These are phyloP conservation scores for Salvelinus namaycush DNA, from an alignment of 2,113 vertebrate genomes.

Conservation along the genomic window DNA sequence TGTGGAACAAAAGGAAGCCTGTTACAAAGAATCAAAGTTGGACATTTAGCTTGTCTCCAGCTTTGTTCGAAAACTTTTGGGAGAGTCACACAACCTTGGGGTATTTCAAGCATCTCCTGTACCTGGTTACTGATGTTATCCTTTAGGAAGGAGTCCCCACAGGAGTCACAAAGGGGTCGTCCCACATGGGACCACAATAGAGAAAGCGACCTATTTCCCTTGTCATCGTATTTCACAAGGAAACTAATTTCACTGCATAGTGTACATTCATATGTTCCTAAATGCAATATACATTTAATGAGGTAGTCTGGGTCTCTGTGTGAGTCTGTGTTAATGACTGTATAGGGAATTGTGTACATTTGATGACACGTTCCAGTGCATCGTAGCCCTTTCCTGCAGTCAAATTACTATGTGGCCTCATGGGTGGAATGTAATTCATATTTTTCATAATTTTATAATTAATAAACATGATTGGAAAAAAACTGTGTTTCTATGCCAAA, in stretches of 20 bases:
- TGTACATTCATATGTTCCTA: not conserved
- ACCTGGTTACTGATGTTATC: not conserved
- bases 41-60: conserved; percentile 5
- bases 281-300: not conserved
- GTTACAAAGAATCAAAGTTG: conserved; percentile 22
- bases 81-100: not conserved
- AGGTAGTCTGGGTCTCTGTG: not conserved
- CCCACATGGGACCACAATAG: too few relatives aligned
- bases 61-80: not conserved
- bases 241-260: conserved; percentile 8
- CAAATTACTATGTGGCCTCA: too few relatives aligned
- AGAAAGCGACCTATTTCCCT: too few relatives aligned
- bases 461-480: too few relatives aligned
- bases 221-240: not conserved
- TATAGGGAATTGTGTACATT: too few relatives aligned
- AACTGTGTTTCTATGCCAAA: too few relatives aligned
- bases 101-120: not conserved
- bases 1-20: conserved; percentile 29
- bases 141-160: not conserved
- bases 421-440: too few relatives aligned
- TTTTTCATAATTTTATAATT: too few relatives aligned
- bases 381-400: too few relatives aligned
- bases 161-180: too few relatives aligned
- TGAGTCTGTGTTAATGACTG: too few relatives aligned
- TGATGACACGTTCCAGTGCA: too few relatives aligned